A percentile compares a stretch with the other conserved stretches of the same genome.
Evolutionary conservation across 2,113 vertebrate species (phyloP).

Genomic region (Arvicanthis niloticus): DNA sequence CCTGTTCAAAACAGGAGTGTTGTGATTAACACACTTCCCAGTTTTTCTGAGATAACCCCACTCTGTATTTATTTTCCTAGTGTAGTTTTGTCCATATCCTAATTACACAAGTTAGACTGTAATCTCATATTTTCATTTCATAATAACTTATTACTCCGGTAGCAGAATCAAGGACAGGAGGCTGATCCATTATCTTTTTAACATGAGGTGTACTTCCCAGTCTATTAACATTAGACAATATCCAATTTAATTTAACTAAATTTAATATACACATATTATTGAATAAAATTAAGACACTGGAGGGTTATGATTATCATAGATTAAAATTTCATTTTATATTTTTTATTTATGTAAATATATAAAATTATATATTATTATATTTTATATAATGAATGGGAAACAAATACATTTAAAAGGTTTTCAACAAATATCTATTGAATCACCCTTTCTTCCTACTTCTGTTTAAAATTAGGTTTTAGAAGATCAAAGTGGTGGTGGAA

Average conservation of each 20-base stretch:
- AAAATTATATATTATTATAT: no score
- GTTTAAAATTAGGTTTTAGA: not conserved
- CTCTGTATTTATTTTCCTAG: not conserved
- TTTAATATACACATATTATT: not conserved
- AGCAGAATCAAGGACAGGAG: not conserved
- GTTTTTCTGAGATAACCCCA: not conserved
- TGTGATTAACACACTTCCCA: not conserved
- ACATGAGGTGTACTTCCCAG: not conserved
- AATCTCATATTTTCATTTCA: not conserved
- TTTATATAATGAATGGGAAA: not conserved
- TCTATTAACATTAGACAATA: not conserved
- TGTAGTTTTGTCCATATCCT: not conserved
- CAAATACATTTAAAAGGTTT: not conserved
- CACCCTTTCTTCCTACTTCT: not conserved
- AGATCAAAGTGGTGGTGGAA: not conserved
- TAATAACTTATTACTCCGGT: not conserved
- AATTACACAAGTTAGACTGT: not conserved
- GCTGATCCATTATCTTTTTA: not conserved
- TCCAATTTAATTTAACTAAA: not conserved
- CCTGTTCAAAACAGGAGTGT: not conserved
- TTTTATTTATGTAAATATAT: no score
- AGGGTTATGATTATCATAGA: not conserved
- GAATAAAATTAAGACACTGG: not conserved
- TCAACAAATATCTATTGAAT: not conserved
- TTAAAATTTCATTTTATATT: not conserved